Evolutionary conservation across 1,140 invertebrate species (phyloP), one percentile per base, ranked within the genome.

Genomic region (Ips nitidus): DNA sequence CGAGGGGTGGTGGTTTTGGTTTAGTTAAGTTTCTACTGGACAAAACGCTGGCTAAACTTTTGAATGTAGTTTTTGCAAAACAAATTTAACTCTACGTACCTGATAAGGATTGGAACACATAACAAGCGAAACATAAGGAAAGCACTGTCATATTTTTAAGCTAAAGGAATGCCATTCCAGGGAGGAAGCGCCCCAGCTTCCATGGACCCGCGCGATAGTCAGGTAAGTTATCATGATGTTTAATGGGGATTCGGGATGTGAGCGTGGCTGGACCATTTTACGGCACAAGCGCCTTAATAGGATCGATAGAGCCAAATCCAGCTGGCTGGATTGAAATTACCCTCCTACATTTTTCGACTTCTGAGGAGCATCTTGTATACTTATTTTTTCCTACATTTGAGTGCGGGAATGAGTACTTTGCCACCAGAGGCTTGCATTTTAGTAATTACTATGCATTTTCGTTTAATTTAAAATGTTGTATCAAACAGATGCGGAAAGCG

Each of bases 301-400:
- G 70, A 76, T 76, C 75, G 66, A 76, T 76, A 76, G 60, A 76
- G 75, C 74, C 71, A 71, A 73, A 73, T 43, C n/a, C 36, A 22
- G 42, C 3, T 22, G 22, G 22, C 22, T 22, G 22, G 22, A 22
- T 22, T 22, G 22, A 22, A 22, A 22, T 22, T 22, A 22, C 22
- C 22, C 22, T 22, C 22, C 22, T 22, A 22, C 22, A 22, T 22
- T 22, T 22, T 22, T 22, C 22, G 22, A 22, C 22, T 22, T 22
- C 22, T 22, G 22, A 22, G 22, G 22, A 22, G 22, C 22, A 22
- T 22, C 22, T 22, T 22, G 22, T 22, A 22, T 22, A 22, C 22
- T 22, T 22, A 22, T 22, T 22, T 22, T 22, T 22, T 22, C 0
- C 22, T 22, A 22, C 22, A 22, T 22, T 22, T 22, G 22, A 22